phyloP scores from a whole-genome alignment of 2,797 vertebrate species.

The Darevskia nairensis region DNA sequence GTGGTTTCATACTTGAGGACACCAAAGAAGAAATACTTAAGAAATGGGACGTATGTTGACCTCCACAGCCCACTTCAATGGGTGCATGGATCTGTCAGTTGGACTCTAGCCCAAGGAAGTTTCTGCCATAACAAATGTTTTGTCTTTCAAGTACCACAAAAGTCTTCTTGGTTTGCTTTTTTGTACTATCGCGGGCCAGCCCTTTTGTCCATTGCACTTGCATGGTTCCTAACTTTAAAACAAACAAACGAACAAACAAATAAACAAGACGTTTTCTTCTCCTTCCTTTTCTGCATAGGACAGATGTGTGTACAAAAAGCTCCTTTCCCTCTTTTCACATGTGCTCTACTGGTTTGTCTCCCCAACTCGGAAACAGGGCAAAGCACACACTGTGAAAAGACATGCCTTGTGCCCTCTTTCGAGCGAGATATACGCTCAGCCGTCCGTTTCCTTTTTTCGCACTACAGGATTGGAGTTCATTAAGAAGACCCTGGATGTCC shows the following conservation, averaged over 20 bases:
- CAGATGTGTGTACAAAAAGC: neutral
- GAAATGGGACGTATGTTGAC: neutral
- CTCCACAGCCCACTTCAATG: no score
- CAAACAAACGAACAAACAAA: no score
- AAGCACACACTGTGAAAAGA: neutral
- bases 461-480: constrained; percentile 86
- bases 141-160: no score
- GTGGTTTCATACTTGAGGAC: neutral
- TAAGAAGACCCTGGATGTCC: constrained; percentile 62
- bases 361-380: neutral
- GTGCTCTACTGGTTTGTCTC: neutral
- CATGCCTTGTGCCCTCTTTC: neutral
- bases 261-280: neutral
- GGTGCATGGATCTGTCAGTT: no score
- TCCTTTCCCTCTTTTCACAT: neutral
- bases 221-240: no score
- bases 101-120: no score
- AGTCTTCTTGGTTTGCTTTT: no score
- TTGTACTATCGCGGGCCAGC: no score
- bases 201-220: no score
- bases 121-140: no score
- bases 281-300: neutral
- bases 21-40: neutral
- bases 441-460: neutral
- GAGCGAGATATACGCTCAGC: neutral